Evolutionary conservation across 2,113 vertebrate species (phyloP), one percentile per base, ranked within the genome.

Genomic region (Furnarius figulus): DNA sequence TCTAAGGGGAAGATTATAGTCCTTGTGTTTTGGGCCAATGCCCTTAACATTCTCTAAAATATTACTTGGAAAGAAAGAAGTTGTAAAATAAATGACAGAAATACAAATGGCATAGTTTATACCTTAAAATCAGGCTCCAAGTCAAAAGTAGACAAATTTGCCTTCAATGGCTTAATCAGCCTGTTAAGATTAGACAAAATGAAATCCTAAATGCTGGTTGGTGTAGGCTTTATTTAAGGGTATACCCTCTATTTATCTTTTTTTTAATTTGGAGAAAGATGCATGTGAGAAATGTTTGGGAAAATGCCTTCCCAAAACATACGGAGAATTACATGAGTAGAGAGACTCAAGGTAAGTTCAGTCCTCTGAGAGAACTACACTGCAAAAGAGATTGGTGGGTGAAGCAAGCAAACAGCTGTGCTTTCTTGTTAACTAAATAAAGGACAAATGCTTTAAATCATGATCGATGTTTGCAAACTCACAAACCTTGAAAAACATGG

Each of bases 331-430:
- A 82, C 33, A 20, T 0, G 16, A 67, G 67, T 27, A 77, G 53
- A 90, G 82, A 61, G 83, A 74, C 44, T 84, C 68, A 66, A 96
- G 85, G 85, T 63, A 95, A 92, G 56, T 39, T 78, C 56, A 86
- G 90, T 87, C 92, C 93, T 93, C 72, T 76, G 91, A 94, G 95
- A 93, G 55, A 77, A 39, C 44, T 9, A 24, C 6, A 14, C 90
- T 87, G 92, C 81, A 82, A 52, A 68, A 84, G 85, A 91, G 49
- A 96, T 95, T 66, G 75, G 66, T 79, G 68, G 78, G 80, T 76
- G 66, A 93, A 85, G 62, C 86, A 92, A 93, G 76, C 74, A 89
- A 97, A 95, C 97, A 97, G 95, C 95, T 97, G 96, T 65, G 90
- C 63, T 50, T 75, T 71, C 79, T 90, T 85, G 84, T 93, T 97